phyloP scores from a whole-genome alignment of 1,140 invertebrate species.

The Scaptomyza montana region DNA sequence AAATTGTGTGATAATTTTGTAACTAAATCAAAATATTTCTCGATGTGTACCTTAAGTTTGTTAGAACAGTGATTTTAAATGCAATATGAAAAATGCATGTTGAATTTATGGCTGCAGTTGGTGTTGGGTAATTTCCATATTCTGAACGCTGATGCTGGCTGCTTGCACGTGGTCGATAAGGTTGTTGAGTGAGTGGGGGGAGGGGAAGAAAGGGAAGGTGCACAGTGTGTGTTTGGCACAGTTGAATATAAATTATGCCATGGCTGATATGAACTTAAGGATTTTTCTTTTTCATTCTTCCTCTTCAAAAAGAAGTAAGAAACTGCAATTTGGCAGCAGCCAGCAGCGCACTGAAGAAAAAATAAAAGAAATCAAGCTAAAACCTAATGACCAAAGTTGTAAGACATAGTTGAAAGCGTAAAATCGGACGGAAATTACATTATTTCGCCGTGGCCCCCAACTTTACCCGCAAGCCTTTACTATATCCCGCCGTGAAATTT shows the following conservation, averaged over 20 bases:
- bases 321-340: slow-evolving; percentile 54
- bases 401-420: not conserved
- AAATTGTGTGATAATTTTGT: no score
- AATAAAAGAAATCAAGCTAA: slow-evolving; percentile 9
- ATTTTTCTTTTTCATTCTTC: not conserved
- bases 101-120: slow-evolving; percentile 61
- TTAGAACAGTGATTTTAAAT: no score
- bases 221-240: slow-evolving; percentile 35
- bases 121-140: slow-evolving; percentile 56
- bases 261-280: slow-evolving; percentile 66
- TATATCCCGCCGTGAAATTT: slow-evolving; percentile 46
- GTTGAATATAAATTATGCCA: slow-evolving; percentile 66
- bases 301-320: slow-evolving; percentile 23
- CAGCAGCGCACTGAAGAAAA: not conserved
- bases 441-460: slow-evolving; percentile 22
- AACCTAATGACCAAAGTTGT: slow-evolving; percentile 67
- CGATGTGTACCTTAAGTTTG: no score
- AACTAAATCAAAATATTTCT: no score
- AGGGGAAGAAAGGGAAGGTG: no score
- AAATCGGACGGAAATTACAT: slow-evolving; percentile 52
- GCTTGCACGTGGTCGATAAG: slow-evolving; percentile 52
- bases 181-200: not conserved
- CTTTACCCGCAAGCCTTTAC: slow-evolving; percentile 1
- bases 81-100: not conserved
- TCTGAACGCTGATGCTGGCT: slow-evolving; percentile 11